phyloP scores from a whole-genome alignment of 2,113 vertebrate species.

The Onychostoma macrolepis region DNA sequence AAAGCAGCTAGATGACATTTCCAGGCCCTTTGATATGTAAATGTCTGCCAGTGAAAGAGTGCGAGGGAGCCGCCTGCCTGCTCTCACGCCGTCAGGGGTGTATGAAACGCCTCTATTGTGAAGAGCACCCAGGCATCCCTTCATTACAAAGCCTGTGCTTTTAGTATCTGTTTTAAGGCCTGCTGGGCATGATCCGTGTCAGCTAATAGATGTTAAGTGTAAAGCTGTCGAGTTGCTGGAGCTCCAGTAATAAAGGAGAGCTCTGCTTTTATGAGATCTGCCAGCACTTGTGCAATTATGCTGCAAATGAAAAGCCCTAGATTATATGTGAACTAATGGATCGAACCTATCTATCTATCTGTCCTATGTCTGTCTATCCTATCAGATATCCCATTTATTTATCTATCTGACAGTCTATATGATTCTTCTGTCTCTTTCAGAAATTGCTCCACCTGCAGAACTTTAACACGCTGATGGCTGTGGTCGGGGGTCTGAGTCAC shows the following conservation, averaged over 20 bases:
- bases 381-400: background rate
- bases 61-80: slow-evolving; percentile 9
- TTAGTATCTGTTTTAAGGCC: slow-evolving; percentile 38
- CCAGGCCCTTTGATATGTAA: slow-evolving; percentile 59
- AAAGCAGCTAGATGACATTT: slow-evolving; percentile 56
- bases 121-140: slow-evolving; percentile 35
- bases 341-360: background rate
- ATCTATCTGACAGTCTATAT: background rate
- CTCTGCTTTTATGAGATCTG: slow-evolving; percentile 3
- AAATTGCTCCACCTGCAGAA: slow-evolving; percentile 95
- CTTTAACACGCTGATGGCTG: slow-evolving; percentile 97
- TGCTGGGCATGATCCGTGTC: background rate
- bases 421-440: slow-evolving; percentile 68
- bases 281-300: slow-evolving; percentile 22
- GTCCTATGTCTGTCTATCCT: background rate
- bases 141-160: slow-evolving; percentile 37
- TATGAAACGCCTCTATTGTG: slow-evolving; percentile 29
- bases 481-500: slow-evolving; percentile 95
- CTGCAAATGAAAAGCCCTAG: background rate
- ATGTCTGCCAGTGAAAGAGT: slow-evolving; percentile 23
- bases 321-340: slow-evolving; percentile 26
- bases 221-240: slow-evolving; percentile 29
- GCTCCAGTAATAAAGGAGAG: slow-evolving; percentile 24
- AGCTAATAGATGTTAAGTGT: slow-evolving; percentile 47
- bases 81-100: slow-evolving; percentile 10